Percentiles rank a stretch among this genome's conserved stretches.
Conservation (phyloP, 2,888 invertebrate genomes). For the Eupithecia vulgata region DNA sequence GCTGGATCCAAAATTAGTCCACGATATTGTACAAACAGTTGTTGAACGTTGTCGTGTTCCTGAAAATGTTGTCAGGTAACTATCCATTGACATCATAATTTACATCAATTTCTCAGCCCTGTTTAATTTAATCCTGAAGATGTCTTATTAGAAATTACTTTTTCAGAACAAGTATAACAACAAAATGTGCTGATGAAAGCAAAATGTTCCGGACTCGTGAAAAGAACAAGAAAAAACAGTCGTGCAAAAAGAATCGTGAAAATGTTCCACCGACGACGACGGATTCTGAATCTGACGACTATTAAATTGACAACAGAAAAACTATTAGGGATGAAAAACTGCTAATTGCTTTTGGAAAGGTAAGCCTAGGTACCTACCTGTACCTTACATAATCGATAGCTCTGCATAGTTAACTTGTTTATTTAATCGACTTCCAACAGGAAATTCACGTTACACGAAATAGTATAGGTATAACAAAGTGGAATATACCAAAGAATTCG, state of each 20-base stretch:
- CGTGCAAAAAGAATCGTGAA: slow-evolving; percentile 48
- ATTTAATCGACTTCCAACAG: no score
- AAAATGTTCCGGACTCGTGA: slow-evolving; percentile 79
- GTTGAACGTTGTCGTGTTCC: slow-evolving; percentile 64
- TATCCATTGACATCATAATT: neutral
- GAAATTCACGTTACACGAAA: no score
- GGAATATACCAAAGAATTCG: no score
- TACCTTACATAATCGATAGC: neutral
- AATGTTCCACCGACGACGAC: slow-evolving; percentile 52
- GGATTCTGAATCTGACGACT: slow-evolving; percentile 44
- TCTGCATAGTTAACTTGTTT: neutral
- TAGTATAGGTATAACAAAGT: no score
- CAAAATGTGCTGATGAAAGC: slow-evolving; percentile 85
- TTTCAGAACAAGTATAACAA: slow-evolving; percentile 83
- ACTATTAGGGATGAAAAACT: neutral
- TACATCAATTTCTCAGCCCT: neutral
- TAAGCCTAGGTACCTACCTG: neutral
- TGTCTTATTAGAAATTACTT: neutral
- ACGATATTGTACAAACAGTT: slow-evolving; percentile 81
- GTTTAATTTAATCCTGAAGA: neutral
- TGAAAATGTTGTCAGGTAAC: slow-evolving; percentile 62
- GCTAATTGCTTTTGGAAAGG: neutral
- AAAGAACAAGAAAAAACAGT: slow-evolving; percentile 52
- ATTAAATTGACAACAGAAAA: slow-evolving; percentile 6
- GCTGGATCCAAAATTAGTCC: slow-evolving; percentile 74